These are phyloP conservation scores for Acanthosoma haemorrhoidale DNA, from an alignment of 2,888 invertebrate species.

Conservation along the genomic window DNA sequence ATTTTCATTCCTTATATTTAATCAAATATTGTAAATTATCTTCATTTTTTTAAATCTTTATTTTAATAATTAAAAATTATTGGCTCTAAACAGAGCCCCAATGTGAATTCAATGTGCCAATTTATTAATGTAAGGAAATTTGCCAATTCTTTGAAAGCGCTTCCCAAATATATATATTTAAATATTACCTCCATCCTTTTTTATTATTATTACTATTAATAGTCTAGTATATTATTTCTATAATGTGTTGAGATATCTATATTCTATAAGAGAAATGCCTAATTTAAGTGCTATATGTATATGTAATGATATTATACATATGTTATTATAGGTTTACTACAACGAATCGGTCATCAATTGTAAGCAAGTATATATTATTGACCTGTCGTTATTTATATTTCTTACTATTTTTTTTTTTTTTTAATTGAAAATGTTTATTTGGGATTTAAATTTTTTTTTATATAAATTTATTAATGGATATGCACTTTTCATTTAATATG, in stretches of 20 bases:
- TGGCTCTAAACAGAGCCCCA: slow-evolving; percentile 20
- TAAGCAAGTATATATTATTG: slow-evolving; percentile 13
- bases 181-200: slow-evolving; percentile 32
- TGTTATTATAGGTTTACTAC: slow-evolving; percentile 37
- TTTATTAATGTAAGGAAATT: slow-evolving; percentile 30
- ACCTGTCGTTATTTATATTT: slow-evolving; percentile 5
- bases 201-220: slow-evolving; percentile 27
- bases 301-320: slow-evolving; percentile 32
- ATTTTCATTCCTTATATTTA: slow-evolving; percentile 23
- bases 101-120: slow-evolving; percentile 38
- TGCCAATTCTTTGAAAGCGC: slow-evolving; percentile 36
- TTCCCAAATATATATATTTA: slow-evolving; percentile 33
- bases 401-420: slow-evolving; percentile 1
- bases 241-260: slow-evolving; percentile 35
- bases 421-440: not conserved
- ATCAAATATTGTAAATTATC: slow-evolving; percentile 11
- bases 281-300: slow-evolving; percentile 31
- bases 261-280: slow-evolving; percentile 23
- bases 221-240: slow-evolving; percentile 32
- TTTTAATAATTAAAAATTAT: slow-evolving; percentile 12
- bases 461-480: slow-evolving; percentile 15
- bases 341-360: slow-evolving; percentile 34
- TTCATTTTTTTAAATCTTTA: slow-evolving; percentile 3
- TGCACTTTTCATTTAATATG: slow-evolving; percentile 20
- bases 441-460: slow-evolving; percentile 7